Evolutionary conservation across 2,888 invertebrate species (phyloP), one percentile per base, ranked within the genome.

Genomic region (Sarcophaga carnaria): DNA sequence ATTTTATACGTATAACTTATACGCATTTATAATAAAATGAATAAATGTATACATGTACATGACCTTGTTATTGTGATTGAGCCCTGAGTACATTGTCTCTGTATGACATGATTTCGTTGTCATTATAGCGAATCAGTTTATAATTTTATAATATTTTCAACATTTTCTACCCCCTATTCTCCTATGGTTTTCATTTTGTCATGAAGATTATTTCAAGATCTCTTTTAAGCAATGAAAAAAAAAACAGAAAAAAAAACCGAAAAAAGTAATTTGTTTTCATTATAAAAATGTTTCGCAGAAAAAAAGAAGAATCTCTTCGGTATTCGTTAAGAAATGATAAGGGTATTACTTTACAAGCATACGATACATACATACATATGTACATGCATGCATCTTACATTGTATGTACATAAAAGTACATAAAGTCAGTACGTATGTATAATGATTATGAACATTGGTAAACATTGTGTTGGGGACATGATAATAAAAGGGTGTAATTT

Each of bases 11-110:
- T 62, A 14, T 10, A 22, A 4, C 20, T 0, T 22, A 25, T 22
- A 59, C 14, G 66, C 17, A 74, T 60, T n/a, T 45, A 17, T 37
- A 37, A 37, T 37, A 37, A 2, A 37, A 37, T 37, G 37, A 37
- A 37, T 37, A 37, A 22, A 8, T 71, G 25, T 45, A 6, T 20
- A 49, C 14, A 70, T 45, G 25, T 49, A 62, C 62, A 69, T 66
- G 80, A 79, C 70, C 63, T 37, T 80, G 22, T 62, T 62, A 60
- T 47, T 78, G 67, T 67, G 47, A 45, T 60, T 77, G 20, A 49
- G 6, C 59, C 37, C 17, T 77, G 14, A 37, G 45, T 77, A 12
- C 5, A 20, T 49, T 70, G 37, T 64, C n/a, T 64, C n/a, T 72
- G 25, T 64, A 49, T 64, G 64, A 59, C 63, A 80, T 27, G 37